A percentile compares a stretch with the other conserved stretches of the same genome.
phyloP scores from a whole-genome alignment of 2,888 invertebrate genomes.

The Neelides folsomi region DNA sequence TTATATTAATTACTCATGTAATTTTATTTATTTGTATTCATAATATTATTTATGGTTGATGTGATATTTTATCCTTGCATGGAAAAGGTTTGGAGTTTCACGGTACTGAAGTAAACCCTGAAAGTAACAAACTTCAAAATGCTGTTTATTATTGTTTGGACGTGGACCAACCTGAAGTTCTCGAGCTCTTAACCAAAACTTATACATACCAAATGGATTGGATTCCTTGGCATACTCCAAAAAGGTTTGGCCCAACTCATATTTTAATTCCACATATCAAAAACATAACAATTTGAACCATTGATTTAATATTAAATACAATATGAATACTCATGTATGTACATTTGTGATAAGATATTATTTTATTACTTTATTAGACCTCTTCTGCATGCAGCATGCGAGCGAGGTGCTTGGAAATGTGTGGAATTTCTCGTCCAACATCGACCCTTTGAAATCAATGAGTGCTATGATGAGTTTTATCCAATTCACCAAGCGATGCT shows the following conservation, averaged over 20 bases:
- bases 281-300: too few relatives aligned
- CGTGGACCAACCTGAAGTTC: conserved; percentile 53
- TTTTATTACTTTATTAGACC: too few relatives aligned
- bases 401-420: conserved; percentile 57
- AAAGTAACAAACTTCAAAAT: conserved; percentile 49
- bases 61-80: too few relatives aligned
- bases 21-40: not conserved
- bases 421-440: conserved; percentile 53
- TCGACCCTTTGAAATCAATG: conserved; percentile 54
- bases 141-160: conserved; percentile 59
- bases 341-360: too few relatives aligned
- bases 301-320: too few relatives aligned
- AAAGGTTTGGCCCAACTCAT: too few relatives aligned
- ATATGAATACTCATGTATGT: too few relatives aligned
- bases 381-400: conserved; percentile 54
- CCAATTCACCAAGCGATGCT: conserved; percentile 62
- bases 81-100: conserved; percentile 5
- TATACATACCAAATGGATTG: too few relatives aligned
- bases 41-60: not conserved
- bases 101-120: conserved; percentile 32
- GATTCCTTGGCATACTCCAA: too few relatives aligned
- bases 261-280: too few relatives aligned
- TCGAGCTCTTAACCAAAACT: conserved; percentile 46
- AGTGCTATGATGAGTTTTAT: conserved; percentile 59
- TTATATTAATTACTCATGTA: not conserved